Percentiles rank a stretch among this genome's conserved stretches.
Evolutionary conservation across 2,888 invertebrate species (phyloP).

Genomic region (Pachliopta kotzebuea): DNA sequence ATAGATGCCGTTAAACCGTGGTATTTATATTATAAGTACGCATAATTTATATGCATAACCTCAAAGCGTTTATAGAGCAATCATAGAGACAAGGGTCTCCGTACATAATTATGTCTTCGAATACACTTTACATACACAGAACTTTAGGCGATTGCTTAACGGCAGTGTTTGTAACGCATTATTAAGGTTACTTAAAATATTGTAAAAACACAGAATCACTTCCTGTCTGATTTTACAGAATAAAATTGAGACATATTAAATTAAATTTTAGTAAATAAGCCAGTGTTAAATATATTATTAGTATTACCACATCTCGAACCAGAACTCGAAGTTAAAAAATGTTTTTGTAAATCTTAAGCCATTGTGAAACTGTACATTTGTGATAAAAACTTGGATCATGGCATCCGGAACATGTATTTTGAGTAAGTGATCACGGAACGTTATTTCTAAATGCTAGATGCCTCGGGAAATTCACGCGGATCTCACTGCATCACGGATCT

Average conservation of each 20-base stretch:
- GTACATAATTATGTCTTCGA: background rate
- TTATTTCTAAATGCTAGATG: constrained; percentile 26
- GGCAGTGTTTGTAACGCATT: background rate
- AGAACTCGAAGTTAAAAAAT: background rate
- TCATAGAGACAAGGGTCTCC: background rate
- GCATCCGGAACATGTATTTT: constrained; percentile 26
- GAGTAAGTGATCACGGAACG: constrained; percentile 20
- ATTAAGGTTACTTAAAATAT: constrained; percentile 1
- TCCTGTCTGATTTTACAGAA: background rate
- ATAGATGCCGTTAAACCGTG: background rate
- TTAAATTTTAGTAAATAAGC: no score
- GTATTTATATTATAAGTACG: background rate
- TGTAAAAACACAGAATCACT: background rate
- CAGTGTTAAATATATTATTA: background rate
- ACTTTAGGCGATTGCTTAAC: background rate
- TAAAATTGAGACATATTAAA: no score
- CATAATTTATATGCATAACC: background rate
- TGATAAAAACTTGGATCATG: constrained; percentile 14
- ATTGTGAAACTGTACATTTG: constrained; percentile 8
- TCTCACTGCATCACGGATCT: constrained; percentile 42
- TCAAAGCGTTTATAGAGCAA: background rate
- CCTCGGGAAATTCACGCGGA: constrained; percentile 39
- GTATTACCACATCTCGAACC: background rate
- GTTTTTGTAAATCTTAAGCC: constrained; percentile 1
- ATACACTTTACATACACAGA: background rate